These are phyloP conservation scores for Tamandua tetradactyla DNA, from an alignment of 2,797 vertebrate species.

Conservation along the genomic window DNA sequence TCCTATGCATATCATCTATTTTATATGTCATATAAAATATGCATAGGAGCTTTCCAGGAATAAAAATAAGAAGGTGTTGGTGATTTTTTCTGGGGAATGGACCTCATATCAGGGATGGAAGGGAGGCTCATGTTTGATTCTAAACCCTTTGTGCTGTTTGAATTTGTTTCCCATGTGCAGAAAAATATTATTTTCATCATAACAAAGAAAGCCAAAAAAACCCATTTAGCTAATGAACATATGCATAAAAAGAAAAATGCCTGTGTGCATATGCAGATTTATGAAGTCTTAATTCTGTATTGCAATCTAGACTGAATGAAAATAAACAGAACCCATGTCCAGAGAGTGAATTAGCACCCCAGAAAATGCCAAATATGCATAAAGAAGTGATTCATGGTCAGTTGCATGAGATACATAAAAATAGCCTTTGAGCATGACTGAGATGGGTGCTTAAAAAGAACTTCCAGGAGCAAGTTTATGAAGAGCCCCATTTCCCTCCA, in stretches of 20 bases:
- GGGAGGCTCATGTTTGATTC: neutral
- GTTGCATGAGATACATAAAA: neutral
- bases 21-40: neutral
- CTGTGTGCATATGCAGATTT: neutral
- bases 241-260: neutral
- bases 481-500: neutral
- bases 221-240: neutral
- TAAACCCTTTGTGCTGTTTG: neutral
- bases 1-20: too few relatives aligned
- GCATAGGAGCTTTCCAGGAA: neutral
- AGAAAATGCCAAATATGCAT: neutral
- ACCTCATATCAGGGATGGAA: neutral
- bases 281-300: neutral
- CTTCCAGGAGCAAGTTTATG: neutral
- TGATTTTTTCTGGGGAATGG: neutral
- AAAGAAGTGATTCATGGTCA: neutral
- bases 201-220: neutral
- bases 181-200: constrained; percentile 20
- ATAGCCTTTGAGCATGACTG: neutral
- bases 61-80: neutral
- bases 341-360: neutral
- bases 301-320: constrained; percentile 1
- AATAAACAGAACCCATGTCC: neutral
- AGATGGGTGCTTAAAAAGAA: rapidly evolving
- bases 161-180: neutral